These are phyloP conservation scores for Anguilla obscura DNA, from an alignment of 2,797 vertebrate species.

Conservation along the genomic window DNA sequence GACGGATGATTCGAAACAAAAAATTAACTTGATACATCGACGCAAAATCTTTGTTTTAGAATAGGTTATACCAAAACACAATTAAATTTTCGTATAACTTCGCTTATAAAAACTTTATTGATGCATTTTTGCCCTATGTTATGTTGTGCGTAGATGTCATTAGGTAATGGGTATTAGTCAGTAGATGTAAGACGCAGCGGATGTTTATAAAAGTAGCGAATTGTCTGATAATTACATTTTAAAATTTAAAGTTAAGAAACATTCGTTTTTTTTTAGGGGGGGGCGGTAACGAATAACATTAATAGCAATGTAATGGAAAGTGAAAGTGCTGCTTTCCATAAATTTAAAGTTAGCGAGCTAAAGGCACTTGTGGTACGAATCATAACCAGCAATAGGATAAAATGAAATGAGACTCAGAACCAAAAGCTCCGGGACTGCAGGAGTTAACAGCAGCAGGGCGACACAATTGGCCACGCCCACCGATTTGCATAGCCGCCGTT, in stretches of 20 bases:
- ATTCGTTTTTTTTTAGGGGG: not conserved
- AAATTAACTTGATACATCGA: not conserved
- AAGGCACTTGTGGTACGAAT: not conserved
- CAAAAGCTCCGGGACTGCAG: slow-evolving; percentile 40
- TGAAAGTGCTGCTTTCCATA: not conserved
- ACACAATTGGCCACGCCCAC: slow-evolving; percentile 36
- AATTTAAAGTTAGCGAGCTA: not conserved
- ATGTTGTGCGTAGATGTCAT: too few relatives aligned
- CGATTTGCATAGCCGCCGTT: slow-evolving; percentile 54
- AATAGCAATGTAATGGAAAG: not conserved
- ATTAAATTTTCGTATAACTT: not conserved
- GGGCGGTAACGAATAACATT: not conserved
- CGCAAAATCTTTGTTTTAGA: not conserved
- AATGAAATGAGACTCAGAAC: not conserved
- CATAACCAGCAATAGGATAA: not conserved
- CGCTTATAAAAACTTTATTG: not conserved
- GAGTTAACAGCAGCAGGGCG: slow-evolving; percentile 44
- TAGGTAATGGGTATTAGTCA: too few relatives aligned
- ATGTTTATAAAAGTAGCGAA: too few relatives aligned
- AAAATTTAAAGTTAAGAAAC: not conserved
- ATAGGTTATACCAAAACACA: not conserved
- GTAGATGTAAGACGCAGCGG: too few relatives aligned
- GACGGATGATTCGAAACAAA: not conserved
- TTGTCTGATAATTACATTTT: too few relatives aligned
- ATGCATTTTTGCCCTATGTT: too few relatives aligned